Evolutionary conservation across 2,113 vertebrate species (phyloP).

Genomic region (Micromys minutus): DNA sequence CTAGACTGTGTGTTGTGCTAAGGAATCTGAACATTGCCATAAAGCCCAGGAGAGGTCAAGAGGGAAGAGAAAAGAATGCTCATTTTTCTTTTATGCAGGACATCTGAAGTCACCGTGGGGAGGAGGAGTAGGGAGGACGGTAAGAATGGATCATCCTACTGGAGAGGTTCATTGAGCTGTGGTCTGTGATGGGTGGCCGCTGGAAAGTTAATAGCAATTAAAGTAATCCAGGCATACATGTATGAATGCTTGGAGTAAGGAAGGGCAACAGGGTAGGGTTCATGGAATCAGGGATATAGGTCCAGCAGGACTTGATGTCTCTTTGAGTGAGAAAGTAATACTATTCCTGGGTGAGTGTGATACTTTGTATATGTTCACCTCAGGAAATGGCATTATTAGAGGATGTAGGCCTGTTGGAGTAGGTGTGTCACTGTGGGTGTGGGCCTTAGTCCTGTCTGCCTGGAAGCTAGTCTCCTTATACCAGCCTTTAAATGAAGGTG

Average conservation of each 20-base stretch:
- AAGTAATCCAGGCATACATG: not conserved
- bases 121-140: not conserved
- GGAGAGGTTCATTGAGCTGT: not conserved
- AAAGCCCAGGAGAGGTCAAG: not conserved
- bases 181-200: not conserved
- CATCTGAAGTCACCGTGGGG: not conserved
- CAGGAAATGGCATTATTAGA: no score
- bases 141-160: not conserved
- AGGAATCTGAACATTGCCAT: not conserved
- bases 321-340: not conserved
- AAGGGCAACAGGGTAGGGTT: not conserved
- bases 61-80: not conserved
- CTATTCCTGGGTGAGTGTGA: no score
- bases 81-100: not conserved
- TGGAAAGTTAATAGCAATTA: not conserved
- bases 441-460: no score
- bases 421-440: no score
- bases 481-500: no score
- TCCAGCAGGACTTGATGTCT: not conserved
- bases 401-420: no score
- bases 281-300: not conserved
- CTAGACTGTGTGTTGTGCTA: not conserved
- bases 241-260: not conserved
- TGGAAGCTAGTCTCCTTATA: no score
- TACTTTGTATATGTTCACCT: no score